A percentile compares a stretch with the other conserved stretches of the same genome.
These are phyloP conservation scores for Masnerella sp. DNA, from an alignment of 2,888 invertebrate species.

Conservation along the genomic window DNA sequence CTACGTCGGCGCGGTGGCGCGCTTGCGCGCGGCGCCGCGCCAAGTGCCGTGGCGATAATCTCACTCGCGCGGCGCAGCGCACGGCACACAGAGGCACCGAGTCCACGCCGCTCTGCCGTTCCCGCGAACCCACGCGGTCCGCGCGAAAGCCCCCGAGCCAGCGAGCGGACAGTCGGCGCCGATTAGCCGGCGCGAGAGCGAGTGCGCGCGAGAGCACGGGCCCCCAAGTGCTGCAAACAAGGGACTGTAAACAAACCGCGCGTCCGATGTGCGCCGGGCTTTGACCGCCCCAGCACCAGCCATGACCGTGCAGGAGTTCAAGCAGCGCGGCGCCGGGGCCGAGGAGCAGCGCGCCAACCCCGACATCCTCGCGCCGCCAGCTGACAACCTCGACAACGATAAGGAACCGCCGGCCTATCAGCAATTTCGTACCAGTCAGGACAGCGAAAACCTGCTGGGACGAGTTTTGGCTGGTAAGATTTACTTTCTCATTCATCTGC, in stretches of 20 bases:
- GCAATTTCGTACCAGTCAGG: conserved; percentile 68
- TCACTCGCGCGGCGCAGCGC: conserved; percentile 77
- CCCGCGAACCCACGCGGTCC: conserved; percentile 70
- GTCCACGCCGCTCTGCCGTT: conserved; percentile 68
- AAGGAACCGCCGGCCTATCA: conserved; percentile 70
- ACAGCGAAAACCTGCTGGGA: conserved; percentile 80
- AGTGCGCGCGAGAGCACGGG: background rate
- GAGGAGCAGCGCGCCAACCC: conserved; percentile 75
- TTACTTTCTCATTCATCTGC: background rate
- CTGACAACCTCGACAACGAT: conserved; percentile 69
- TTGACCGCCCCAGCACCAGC: conserved; percentile 33
- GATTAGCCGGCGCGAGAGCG: conserved; percentile 5
- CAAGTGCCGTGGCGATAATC: conserved; percentile 74
- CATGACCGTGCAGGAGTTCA: conserved; percentile 81
- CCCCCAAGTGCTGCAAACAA: background rate
- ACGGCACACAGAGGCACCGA: conserved; percentile 76
- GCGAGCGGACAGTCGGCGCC: conserved; percentile 6
- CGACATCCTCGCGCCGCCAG: conserved; percentile 72
- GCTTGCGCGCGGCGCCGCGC: conserved; percentile 75
- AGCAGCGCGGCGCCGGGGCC: conserved; percentile 78
- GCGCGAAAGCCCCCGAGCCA: conserved; percentile 36
- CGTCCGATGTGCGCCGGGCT: background rate
- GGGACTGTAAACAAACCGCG: conserved; percentile 18
- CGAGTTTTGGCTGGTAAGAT: conserved; percentile 81
- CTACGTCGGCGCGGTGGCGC: conserved; percentile 65